These are phyloP conservation scores for Lasioglossum baleicum DNA, from an alignment of 1,140 invertebrate genomes.

Conservation along the genomic window DNA sequence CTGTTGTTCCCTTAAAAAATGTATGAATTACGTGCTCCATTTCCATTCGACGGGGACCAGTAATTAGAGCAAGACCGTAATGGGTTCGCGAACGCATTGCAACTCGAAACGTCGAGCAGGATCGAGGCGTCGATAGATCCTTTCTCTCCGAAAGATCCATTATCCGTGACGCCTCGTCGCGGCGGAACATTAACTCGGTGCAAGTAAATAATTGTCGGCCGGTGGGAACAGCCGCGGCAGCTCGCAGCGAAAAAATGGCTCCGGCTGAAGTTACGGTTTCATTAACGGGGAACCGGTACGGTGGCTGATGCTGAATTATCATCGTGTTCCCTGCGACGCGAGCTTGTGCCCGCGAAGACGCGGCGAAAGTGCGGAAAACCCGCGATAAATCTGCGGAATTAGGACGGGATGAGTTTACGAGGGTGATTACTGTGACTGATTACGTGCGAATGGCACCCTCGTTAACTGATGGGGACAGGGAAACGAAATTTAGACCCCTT, in stretches of 20 bases:
- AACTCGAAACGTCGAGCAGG: not conserved
- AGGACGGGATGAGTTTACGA: slow-evolving; percentile 23
- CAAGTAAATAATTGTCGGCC: slow-evolving; percentile 19
- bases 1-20: too few species aligned
- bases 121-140: not conserved
- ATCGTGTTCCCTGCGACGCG: slow-evolving; percentile 21
- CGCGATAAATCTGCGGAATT: slow-evolving; percentile 27
- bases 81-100: not conserved
- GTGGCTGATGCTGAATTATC: slow-evolving; percentile 36
- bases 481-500: not conserved
- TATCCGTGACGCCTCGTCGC: not conserved
- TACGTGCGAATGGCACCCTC: not conserved
- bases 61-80: not conserved
- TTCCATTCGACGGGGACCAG: too few species aligned
- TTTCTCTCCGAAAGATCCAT: not conserved
- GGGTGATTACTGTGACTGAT: slow-evolving; percentile 31
- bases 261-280: slow-evolving; percentile 29
- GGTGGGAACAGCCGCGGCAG: not conserved
- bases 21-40: too few species aligned
- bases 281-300: slow-evolving; percentile 5
- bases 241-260: not conserved
- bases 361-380: not conserved
- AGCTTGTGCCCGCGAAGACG: slow-evolving; percentile 8
- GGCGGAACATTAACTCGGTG: not conserved
- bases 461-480: not conserved